Base-by-base conservation (phyloP, 2,888 invertebrate genomes). In the Lydus trimaculatus region DNA sequence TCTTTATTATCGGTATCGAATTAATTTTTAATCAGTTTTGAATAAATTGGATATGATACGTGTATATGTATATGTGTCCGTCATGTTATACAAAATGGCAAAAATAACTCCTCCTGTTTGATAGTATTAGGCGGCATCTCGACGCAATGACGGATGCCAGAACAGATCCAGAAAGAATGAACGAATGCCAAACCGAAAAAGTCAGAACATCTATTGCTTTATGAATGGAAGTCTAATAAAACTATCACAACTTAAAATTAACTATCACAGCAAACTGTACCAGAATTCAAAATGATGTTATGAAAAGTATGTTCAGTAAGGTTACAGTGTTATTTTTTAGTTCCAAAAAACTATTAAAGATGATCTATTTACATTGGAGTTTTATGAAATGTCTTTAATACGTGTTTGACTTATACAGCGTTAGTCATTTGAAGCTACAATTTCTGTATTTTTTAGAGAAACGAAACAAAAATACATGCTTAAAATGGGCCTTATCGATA, bases 51-150 rank as follows among this genome's bases (percentile, higher is more conserved):
- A 17, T 43, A n/a, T n/a, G 7, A 17, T 43, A 33, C 1, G 7
- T 33, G 4, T 28, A 28, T 28, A 28, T 28, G 4, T 36, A 36
- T 13, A 36, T 36, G 4, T 13, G 5, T 36, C 1, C 7, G 48
- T 52, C 20, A 23, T 20, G 2, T 52, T 52, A 11, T 2, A n/a
- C n/a, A n/a, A 23, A 52, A 52, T 52, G 23, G 5, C 1, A 43
- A 48, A 48, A 20, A 20, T 48, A n/a, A 13, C 39, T 39, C 65
- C 58, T 69, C 65, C 58, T 69, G 63, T 65, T 66, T 64, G 64
- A 67, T 66, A 66, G 64, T 66, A 31, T 39, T 61, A 28, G 70
- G 67, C 70, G 70, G 67, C 70, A 70, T 70, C 62, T 65, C 67
- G 63, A 65, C 56, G 56, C 56, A 56, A 25, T 56, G 56, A 56